A percentile compares a stretch with the other conserved stretches of the same genome.
Conservation (phyloP, 2,113 vertebrate genomes). For the Pygoscelis antarcticus region DNA sequence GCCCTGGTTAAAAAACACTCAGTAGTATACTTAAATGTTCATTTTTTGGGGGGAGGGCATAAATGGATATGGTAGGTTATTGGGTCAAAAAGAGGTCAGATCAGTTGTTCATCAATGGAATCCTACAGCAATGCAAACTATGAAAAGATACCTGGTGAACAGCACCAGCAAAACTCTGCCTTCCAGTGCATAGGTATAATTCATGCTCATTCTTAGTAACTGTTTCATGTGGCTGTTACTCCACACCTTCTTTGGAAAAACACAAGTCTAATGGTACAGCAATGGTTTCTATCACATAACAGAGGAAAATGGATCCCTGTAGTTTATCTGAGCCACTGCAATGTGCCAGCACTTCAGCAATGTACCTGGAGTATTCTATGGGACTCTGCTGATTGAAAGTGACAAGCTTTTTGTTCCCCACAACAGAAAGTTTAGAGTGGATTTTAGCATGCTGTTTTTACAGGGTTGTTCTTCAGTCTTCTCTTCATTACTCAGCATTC, state of each 20-base stretch:
- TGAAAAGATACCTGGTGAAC: background rate
- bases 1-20: background rate
- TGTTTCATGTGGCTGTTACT: background rate
- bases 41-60: rapidly evolving
- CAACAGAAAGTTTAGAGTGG: background rate
- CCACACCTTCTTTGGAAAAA: background rate
- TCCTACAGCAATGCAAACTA: background rate
- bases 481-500: background rate
- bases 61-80: background rate
- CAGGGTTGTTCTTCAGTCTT: background rate
- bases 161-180: background rate
- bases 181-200: background rate
- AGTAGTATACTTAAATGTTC: background rate
- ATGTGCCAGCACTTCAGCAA: background rate
- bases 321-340: background rate
- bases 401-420: background rate
- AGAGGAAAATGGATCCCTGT: background rate
- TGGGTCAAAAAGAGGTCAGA: background rate
- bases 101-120: background rate
- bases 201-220: background rate
- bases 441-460: background rate
- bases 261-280: background rate
- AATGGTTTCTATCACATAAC: background rate
- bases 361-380: background rate
- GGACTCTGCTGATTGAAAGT: too few species aligned